Percentiles rank a stretch among this genome's conserved stretches.
These are phyloP conservation scores for Dolomedes plantarius DNA, from an alignment of 2,888 invertebrate genomes.

Conservation along the genomic window DNA sequence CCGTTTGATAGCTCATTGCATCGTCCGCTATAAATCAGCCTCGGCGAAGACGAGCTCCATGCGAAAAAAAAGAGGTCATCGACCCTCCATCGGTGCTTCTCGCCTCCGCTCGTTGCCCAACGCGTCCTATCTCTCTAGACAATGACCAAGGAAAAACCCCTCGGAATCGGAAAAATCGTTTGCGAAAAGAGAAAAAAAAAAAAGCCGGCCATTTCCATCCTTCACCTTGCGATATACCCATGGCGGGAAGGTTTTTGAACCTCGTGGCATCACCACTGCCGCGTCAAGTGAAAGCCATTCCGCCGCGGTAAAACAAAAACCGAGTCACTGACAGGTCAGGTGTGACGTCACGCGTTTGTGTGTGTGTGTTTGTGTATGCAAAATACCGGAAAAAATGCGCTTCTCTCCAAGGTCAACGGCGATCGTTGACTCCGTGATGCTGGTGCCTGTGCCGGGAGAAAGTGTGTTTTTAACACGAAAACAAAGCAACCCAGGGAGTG, in stretches of 20 bases:
- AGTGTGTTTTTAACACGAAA: conserved; percentile 3
- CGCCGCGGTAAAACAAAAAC: conserved; percentile 16
- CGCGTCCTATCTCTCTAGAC: too few relatives aligned
- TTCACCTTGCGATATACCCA: background rate
- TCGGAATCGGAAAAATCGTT: background rate
- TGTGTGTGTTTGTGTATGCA: background rate
- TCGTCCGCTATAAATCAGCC: too few relatives aligned
- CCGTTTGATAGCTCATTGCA: too few relatives aligned
- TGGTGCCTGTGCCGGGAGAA: too few relatives aligned
- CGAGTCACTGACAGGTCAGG: conserved; percentile 57
- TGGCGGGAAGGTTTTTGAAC: background rate
- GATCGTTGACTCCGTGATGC: background rate
- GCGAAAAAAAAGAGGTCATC: too few relatives aligned
- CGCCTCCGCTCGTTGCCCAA: too few relatives aligned
- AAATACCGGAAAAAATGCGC: background rate
- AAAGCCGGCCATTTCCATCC: too few relatives aligned
- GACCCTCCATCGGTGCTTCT: too few relatives aligned
- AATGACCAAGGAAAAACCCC: background rate
- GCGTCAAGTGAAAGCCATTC: conserved; percentile 17
- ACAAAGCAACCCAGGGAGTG: background rate
- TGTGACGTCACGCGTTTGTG: conserved; percentile 38
- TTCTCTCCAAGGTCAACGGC: background rate
- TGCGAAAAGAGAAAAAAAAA: too few relatives aligned
- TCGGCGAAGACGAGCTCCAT: too few relatives aligned
- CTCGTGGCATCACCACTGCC: too few relatives aligned